Conservation (phyloP, 2,888 invertebrate species). For the Caradrina kadenii region DNA sequence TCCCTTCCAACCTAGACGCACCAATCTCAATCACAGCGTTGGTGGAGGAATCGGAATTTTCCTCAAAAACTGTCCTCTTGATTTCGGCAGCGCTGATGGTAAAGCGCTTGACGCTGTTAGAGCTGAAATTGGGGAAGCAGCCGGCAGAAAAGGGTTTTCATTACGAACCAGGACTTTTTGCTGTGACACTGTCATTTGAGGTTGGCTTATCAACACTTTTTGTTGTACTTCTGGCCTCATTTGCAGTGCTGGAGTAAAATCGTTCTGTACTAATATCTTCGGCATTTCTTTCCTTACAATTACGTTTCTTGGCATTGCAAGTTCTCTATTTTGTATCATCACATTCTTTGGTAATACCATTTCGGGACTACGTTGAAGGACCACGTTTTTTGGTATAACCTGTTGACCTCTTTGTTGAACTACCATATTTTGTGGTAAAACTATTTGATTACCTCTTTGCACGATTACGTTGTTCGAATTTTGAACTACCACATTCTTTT, state of each 20-base stretch:
- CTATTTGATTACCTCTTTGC: constrained; percentile 2
- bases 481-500: constrained; percentile 11
- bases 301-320: constrained; percentile 1
- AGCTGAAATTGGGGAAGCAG: constrained; percentile 75
- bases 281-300: constrained; percentile 23
- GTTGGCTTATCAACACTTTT: constrained; percentile 29
- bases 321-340: constrained; percentile 16
- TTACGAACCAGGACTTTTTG: constrained; percentile 28
- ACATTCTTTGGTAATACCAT: constrained; percentile 3
- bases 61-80: constrained; percentile 74
- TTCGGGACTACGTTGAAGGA: constrained; percentile 10
- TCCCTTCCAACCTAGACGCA: background rate
- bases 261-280: constrained; percentile 12
- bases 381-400: constrained; percentile 14
- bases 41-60: constrained; percentile 83
- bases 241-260: constrained; percentile 4
- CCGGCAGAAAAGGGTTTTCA: constrained; percentile 72
- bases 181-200: constrained; percentile 3
- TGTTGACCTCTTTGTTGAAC: constrained; percentile 9
- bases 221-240: constrained; percentile 10
- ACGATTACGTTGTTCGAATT: constrained; percentile 2
- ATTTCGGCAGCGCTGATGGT: constrained; percentile 67
- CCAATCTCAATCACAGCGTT: constrained; percentile 66
- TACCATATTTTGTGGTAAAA: background rate
- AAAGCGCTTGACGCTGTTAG: constrained; percentile 60